Percentiles rank a stretch among this genome's conserved stretches.
These are phyloP conservation scores for Acrobasis repandana DNA, from an alignment of 2,888 invertebrate species.

Conservation along the genomic window DNA sequence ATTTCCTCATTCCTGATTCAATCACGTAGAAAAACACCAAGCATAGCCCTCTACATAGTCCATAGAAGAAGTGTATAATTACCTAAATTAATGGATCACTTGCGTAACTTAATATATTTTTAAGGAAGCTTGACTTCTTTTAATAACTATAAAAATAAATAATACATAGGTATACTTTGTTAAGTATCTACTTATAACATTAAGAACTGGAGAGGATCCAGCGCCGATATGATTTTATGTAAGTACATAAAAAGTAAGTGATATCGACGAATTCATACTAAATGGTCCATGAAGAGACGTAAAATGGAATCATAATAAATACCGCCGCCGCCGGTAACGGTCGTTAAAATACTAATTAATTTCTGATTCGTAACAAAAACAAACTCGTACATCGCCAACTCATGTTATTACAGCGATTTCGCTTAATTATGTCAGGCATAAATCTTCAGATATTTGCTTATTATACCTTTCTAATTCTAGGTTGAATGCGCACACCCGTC, in stretches of 20 bases:
- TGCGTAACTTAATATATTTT: no score
- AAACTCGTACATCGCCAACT: constrained; percentile 43
- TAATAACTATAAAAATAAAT: no score
- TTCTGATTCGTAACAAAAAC: constrained; percentile 37
- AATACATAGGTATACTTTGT: no score
- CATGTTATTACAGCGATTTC: constrained; percentile 50
- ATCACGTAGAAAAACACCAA: no score
- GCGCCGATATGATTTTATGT: not conserved
- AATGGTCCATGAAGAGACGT: not conserved
- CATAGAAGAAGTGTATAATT: no score
- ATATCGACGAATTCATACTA: not conserved
- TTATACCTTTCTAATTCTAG: constrained; percentile 68
- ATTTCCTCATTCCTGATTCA: no score
- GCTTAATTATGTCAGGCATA: constrained; percentile 69
- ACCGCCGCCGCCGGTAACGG: constrained; percentile 15
- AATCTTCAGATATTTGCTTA: constrained; percentile 69
- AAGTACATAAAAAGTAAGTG: not conserved
- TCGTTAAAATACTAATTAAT: constrained; percentile 28
- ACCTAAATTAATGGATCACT: no score
- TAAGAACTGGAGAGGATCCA: no score
- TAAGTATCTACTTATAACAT: no score
- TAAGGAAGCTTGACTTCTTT: no score
- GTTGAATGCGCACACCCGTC: constrained; percentile 56
- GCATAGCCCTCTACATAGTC: no score
- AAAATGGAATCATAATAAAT: constrained; percentile 14